Evolutionary conservation across 2,888 invertebrate species (phyloP).

Genomic region (Lordiphosa fenestrarum): DNA sequence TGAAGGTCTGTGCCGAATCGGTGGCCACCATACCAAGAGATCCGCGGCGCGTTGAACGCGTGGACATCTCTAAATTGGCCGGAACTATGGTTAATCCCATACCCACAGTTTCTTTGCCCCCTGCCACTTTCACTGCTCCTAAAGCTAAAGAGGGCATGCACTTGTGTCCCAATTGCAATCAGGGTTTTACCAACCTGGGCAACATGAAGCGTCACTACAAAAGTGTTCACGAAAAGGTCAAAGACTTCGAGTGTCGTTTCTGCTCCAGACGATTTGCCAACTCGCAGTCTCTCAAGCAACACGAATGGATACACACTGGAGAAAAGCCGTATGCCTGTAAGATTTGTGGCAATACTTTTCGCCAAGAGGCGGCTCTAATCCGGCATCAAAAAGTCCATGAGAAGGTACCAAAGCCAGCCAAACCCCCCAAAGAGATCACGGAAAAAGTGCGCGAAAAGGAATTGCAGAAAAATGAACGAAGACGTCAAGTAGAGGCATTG

Average conservation of each 20-base stretch:
- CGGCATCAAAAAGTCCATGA: slow-evolving; percentile 78
- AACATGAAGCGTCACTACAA: slow-evolving; percentile 77
- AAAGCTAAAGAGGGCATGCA: slow-evolving; percentile 72
- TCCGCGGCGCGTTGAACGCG: slow-evolving; percentile 75
- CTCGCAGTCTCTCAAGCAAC: slow-evolving; percentile 78
- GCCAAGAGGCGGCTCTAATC: slow-evolving; percentile 76
- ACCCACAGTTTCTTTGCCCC: slow-evolving; percentile 59
- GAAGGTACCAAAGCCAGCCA: slow-evolving; percentile 43
- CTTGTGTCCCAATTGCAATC: slow-evolving; percentile 74
- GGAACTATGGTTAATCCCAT: slow-evolving; percentile 76
- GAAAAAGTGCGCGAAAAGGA: slow-evolving; percentile 60
- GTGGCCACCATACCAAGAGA: slow-evolving; percentile 74
- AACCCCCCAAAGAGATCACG: slow-evolving; percentile 48
- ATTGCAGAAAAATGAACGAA: slow-evolving; percentile 63
- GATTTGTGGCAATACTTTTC: slow-evolving; percentile 73
- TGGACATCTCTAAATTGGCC: slow-evolving; percentile 72
- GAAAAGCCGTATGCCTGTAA: slow-evolving; percentile 77
- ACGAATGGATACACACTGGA: slow-evolving; percentile 79
- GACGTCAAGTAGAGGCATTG: slow-evolving; percentile 59
- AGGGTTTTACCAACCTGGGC: slow-evolving; percentile 77
- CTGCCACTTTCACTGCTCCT: slow-evolving; percentile 22
- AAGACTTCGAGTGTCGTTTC: slow-evolving; percentile 76
- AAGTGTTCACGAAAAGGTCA: slow-evolving; percentile 78
- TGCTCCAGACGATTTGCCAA: slow-evolving; percentile 78
- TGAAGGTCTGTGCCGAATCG: slow-evolving; percentile 75